phyloP scores from a whole-genome alignment of 53 echinoderm and acorn worm genomes.

The Glandiceps talaboti region DNA sequence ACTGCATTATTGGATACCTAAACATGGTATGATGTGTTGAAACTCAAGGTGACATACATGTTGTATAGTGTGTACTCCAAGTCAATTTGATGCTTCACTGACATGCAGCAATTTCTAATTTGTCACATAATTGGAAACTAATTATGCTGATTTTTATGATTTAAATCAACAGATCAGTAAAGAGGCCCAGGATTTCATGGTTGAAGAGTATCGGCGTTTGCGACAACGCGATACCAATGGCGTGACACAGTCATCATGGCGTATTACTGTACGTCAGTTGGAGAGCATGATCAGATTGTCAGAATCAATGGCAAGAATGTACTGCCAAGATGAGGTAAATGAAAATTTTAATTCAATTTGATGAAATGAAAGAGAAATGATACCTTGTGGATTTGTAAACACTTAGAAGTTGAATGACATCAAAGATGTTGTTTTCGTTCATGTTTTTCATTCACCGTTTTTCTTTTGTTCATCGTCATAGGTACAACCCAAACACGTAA shows the following conservation, averaged over 20 bases:
- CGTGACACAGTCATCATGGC: slow-evolving; percentile 68
- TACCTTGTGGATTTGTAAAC: background rate
- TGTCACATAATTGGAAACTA: background rate
- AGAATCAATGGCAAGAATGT: slow-evolving; percentile 86
- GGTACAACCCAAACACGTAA: slow-evolving; percentile 99
- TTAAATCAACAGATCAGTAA: slow-evolving; percentile 62
- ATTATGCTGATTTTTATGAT: background rate
- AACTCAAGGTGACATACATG: too few relatives aligned
- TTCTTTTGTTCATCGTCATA: slow-evolving; percentile 9
- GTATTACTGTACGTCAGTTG: slow-evolving; percentile 93
- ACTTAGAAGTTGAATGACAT: too few relatives aligned
- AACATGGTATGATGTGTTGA: too few relatives aligned
- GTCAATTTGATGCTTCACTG: background rate
- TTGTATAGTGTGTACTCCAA: too few relatives aligned
- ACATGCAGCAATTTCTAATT: background rate
- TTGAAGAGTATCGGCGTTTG: slow-evolving; percentile 88
- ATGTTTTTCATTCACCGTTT: too few relatives aligned
- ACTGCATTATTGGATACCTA: too few relatives aligned
- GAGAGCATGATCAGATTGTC: slow-evolving; percentile 98
- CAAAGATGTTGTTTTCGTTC: too few relatives aligned
- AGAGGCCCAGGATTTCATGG: slow-evolving; percentile 99
- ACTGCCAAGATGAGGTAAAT: slow-evolving; percentile 92
- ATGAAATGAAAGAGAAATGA: background rate
- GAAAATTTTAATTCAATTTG: background rate
- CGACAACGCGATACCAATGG: slow-evolving; percentile 81